phyloP scores from a whole-genome alignment of 2,113 vertebrate species.

The Furnarius figulus region DNA sequence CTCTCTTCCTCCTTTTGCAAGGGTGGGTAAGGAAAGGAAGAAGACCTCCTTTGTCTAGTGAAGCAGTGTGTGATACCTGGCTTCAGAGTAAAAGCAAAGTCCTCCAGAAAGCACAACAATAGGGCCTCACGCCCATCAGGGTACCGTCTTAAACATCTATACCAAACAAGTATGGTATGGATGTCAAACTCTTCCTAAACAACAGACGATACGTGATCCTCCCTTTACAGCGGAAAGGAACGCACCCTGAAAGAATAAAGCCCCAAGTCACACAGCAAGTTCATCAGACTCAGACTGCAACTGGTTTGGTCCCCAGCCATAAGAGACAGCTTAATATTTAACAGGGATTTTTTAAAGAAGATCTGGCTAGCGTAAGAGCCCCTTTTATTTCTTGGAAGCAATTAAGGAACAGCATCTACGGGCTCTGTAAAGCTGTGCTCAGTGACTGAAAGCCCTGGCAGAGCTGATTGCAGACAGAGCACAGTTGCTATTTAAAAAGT shows the following conservation, averaged over 20 bases:
- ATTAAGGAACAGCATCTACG: background rate
- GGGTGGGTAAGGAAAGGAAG: background rate
- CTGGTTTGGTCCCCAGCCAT: background rate
- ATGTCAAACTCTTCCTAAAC: background rate
- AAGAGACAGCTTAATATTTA: background rate
- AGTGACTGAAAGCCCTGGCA: background rate
- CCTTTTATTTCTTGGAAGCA: conserved; percentile 16
- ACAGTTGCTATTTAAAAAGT: background rate
- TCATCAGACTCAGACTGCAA: background rate
- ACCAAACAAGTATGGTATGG: too few relatives aligned
- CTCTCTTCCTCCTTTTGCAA: background rate
- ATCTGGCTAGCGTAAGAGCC: background rate
- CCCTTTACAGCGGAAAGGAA: background rate
- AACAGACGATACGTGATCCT: background rate
- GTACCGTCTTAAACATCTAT: background rate
- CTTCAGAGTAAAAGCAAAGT: background rate
- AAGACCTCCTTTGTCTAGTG: background rate
- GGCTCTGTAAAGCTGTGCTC: background rate
- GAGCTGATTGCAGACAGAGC: background rate
- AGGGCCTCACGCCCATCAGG: background rate
- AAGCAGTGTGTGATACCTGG: background rate
- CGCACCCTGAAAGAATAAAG: background rate
- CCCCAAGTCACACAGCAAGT: background rate
- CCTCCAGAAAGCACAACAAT: background rate
- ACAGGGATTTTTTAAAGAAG: background rate